Percentiles rank a stretch among this genome's conserved stretches.
Evolutionary conservation across 2,797 vertebrate species (phyloP).

Genomic region (Chrysocyon brachyurus): DNA sequence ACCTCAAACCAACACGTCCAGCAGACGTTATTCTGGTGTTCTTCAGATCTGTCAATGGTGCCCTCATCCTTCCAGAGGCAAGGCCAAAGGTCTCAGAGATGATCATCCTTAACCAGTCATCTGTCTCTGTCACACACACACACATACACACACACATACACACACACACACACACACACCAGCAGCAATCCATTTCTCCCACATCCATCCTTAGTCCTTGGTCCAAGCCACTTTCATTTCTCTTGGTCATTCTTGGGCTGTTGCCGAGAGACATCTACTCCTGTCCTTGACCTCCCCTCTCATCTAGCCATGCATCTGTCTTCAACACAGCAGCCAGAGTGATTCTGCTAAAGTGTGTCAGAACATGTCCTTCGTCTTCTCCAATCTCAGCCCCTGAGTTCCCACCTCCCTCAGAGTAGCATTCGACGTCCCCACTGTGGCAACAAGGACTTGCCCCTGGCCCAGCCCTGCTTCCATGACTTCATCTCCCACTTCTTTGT

Average conservation of each 20-base stretch:
- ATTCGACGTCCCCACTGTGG: not conserved
- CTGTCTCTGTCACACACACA: not conserved
- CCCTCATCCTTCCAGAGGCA: not conserved
- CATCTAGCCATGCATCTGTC: not conserved
- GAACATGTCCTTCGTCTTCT: not conserved
- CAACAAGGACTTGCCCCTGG: not conserved
- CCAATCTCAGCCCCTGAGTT: not conserved
- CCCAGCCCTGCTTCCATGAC: too few species aligned
- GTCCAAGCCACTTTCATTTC: not conserved
- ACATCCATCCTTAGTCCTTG: not conserved
- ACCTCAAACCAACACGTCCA: not conserved
- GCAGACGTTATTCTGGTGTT: not conserved
- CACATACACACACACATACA: not conserved
- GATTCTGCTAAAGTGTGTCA: not conserved
- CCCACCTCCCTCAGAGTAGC: not conserved
- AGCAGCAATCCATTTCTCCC: not conserved
- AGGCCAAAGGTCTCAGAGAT: not conserved
- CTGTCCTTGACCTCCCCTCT: not conserved
- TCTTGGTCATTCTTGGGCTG: not conserved
- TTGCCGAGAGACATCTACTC: not conserved
- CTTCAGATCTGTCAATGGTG: not conserved
- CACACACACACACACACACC: not conserved
- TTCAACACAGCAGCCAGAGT: not conserved
- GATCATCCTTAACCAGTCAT: too few species aligned
- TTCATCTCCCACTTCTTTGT: not conserved